phyloP scores from a whole-genome alignment of 2,113 vertebrate species.

The Aldabrachelys gigantea region DNA sequence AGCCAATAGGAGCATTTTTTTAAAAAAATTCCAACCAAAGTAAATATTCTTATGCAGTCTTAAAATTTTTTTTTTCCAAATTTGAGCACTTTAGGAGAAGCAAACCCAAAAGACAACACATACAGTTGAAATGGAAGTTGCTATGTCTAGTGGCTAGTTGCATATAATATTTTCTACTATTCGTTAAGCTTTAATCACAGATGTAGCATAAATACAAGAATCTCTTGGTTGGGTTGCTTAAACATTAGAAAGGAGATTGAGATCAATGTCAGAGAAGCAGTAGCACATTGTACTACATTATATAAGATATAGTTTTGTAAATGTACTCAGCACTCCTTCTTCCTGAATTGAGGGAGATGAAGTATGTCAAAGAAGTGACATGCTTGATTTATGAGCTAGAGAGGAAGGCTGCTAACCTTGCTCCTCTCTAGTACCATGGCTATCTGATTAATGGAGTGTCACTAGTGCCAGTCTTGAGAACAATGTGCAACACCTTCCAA shows the following conservation, averaged over 20 bases:
- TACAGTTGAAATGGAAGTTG: no score
- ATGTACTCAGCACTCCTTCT: not conserved
- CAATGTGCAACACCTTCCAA: not conserved
- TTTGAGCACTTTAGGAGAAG: no score
- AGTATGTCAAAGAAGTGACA: not conserved
- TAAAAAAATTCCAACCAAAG: no score
- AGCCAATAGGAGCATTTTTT: no score
- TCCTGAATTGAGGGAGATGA: not conserved
- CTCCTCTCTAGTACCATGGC: rapidly evolving
- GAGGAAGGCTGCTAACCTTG: not conserved
- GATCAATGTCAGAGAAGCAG: not conserved
- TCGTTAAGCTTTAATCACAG: no score
- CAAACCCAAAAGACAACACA: no score
- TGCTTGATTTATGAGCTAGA: not conserved
- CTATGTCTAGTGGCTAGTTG: no score
- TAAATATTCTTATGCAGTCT: no score
- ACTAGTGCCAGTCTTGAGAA: not conserved
- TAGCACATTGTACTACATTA: not conserved
- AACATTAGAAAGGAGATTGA: not conserved
- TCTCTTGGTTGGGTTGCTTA: not conserved
- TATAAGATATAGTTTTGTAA: not conserved
- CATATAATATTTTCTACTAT: no score
- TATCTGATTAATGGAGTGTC: not conserved
- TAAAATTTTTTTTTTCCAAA: no score
- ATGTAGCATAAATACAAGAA: not conserved